Base-by-base conservation (phyloP, 2,113 vertebrate species). In the Cephalopterus ornatus region DNA sequence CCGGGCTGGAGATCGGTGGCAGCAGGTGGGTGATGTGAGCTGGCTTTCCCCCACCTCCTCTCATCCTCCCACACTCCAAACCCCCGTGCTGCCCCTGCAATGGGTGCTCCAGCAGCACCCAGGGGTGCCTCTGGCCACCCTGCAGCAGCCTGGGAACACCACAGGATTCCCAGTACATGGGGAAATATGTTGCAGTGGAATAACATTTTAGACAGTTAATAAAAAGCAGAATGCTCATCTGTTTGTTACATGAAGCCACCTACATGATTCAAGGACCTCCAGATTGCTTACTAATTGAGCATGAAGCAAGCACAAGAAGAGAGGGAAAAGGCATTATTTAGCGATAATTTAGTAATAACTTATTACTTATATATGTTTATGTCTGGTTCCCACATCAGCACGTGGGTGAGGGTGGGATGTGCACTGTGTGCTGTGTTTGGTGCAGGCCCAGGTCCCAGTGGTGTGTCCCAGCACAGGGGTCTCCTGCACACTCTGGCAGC, bases 41-140 rank as follows among this genome's bases (percentile, higher is more conserved):
- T 7, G 6, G 18, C 56, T 39, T 67, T 88, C 41, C 70, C 27
- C 49, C 41, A 19, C 27, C 47, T 75, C 37, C n/a, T 21, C 24
- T 42, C 49, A 9, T 23, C 50, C 17, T 53, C n/a, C 42, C 47
- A 37, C 3, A 2, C 63, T 44, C 83, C 13, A 5, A 41, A n/a
- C 2, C 8, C 13, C 14, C 0, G 7, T 1, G 0, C 44, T 8
- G 0, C 23, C 44, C 49, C 71, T 23, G 4, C 4, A 10, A 1
- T 47, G 20, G 20, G 10, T 5, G 18, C 41, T 76, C 35, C n/a
- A 5, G 65, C n/a, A 39, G 75, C 65, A 59, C 32, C 16, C 65
- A 11, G 32, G 55, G 35, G 10, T 55, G 35, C 44, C 44, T 86
- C 80, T 3, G 18, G n/a, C 49, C 42, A 30, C 42, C n/a, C 65